These are phyloP conservation scores for Sardinella longiceps DNA, from an alignment of 2,797 vertebrate species.

Conservation along the genomic window DNA sequence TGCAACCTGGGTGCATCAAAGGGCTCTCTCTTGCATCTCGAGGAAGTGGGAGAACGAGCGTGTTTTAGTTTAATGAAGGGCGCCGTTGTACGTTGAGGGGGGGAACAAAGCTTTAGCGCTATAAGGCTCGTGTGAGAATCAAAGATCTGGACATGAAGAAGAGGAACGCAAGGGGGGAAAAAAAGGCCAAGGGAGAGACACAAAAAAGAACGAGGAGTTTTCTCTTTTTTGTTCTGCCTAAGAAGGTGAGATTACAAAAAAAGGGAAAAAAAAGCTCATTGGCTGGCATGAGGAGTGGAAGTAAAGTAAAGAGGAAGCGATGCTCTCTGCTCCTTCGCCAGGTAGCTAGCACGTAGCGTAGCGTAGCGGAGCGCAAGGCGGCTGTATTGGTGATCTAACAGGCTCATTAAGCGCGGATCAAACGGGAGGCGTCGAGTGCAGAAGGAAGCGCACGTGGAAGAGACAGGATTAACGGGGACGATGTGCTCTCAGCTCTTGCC, in stretches of 20 bases:
- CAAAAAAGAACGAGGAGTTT: slow-evolving; percentile 27
- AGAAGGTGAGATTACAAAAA: slow-evolving; percentile 36
- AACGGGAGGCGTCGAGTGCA: slow-evolving; percentile 58
- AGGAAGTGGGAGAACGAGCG: background rate
- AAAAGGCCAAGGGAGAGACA: slow-evolving; percentile 24
- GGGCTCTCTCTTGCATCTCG: background rate
- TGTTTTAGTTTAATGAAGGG: background rate
- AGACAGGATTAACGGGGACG: slow-evolving; percentile 67
- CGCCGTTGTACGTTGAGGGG: no score
- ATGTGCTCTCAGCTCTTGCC: slow-evolving; percentile 57
- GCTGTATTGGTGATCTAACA: slow-evolving; percentile 68
- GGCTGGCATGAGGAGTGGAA: slow-evolving; percentile 27
- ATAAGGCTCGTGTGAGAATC: background rate
- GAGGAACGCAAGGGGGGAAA: background rate
- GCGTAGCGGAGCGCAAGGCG: slow-evolving; percentile 52
- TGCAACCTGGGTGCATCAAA: background rate
- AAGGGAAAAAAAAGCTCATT: background rate
- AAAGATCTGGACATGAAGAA: background rate
- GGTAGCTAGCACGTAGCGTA: slow-evolving; percentile 55
- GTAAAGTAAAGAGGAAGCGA: background rate
- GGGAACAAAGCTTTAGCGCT: background rate
- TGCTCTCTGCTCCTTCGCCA: slow-evolving; percentile 55
- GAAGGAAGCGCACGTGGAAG: slow-evolving; percentile 57
- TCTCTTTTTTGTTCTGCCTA: background rate
- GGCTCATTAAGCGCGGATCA: slow-evolving; percentile 74